phyloP scores from a whole-genome alignment of 1,140 invertebrate species.

The Reticulitermes speratus region DNA sequence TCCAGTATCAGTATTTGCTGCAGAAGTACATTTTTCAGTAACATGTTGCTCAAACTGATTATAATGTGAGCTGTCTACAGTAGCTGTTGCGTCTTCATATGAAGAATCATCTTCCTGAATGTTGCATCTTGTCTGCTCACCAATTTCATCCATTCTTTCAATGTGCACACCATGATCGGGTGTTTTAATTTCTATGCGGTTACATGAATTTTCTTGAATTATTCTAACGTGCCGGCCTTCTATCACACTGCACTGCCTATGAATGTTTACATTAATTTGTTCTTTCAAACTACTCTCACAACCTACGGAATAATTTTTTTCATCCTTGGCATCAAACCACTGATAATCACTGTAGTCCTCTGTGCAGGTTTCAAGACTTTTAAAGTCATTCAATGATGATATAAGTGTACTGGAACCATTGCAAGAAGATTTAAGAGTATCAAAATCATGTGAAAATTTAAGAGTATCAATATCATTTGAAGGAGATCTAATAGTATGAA shows the following conservation, averaged over 20 bases:
- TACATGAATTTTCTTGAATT: background rate
- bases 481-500: background rate
- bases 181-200: background rate
- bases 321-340: slow-evolving; percentile 34
- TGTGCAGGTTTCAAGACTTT: slow-evolving; percentile 22
- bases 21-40: background rate
- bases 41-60: slow-evolving; percentile 4
- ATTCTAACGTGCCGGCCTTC: background rate
- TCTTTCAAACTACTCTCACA: background rate
- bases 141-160: background rate
- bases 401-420: background rate
- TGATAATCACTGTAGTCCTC: slow-evolving; percentile 32
- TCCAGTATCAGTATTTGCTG: slow-evolving; percentile 10
- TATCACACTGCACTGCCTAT: slow-evolving; percentile 24
- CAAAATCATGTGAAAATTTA: background rate
- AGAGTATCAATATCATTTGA: background rate
- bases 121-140: background rate
- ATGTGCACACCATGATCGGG: background rate
- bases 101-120: slow-evolving; percentile 20
- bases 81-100: slow-evolving; percentile 10
- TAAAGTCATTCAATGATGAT: slow-evolving; percentile 8
- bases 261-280: background rate
- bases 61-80: slow-evolving; percentile 19
- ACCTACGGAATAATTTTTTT: background rate
- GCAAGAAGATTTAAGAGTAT: background rate